These are phyloP conservation scores for Drosophila borborema DNA, from an alignment of 2,888 invertebrate genomes.

Conservation along the genomic window DNA sequence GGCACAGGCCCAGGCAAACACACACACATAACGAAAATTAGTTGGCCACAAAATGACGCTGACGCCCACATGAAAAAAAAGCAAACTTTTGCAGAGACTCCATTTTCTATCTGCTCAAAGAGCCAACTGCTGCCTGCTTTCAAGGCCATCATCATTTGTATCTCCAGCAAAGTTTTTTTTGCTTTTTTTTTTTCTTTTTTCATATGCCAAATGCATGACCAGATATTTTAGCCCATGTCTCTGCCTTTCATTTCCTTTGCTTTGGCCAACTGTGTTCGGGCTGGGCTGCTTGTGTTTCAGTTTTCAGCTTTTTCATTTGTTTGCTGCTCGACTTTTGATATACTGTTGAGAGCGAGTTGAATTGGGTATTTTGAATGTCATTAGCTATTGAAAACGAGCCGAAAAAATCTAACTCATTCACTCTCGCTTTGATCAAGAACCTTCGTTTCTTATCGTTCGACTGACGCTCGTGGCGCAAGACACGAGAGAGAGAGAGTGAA, in stretches of 20 bases:
- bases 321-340: background rate
- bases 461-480: too few species aligned
- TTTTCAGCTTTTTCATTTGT: conserved; percentile 11
- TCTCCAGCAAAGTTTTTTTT: conserved; percentile 42
- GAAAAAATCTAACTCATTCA: too few species aligned
- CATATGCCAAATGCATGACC: conserved; percentile 77
- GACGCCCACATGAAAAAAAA: conserved; percentile 41
- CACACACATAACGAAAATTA: conserved; percentile 38
- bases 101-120: conserved; percentile 17
- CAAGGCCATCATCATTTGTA: conserved; percentile 74
- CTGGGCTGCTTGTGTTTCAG: conserved; percentile 11
- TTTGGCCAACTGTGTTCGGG: conserved; percentile 7
- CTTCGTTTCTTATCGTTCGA: too few species aligned
- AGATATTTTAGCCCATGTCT: conserved; percentile 52
- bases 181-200: background rate
- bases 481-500: too few species aligned
- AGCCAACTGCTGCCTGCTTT: conserved; percentile 31
- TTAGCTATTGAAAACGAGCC: too few species aligned
- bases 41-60: conserved; percentile 33
- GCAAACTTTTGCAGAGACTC: conserved; percentile 13
- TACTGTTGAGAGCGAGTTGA: background rate
- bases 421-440: too few species aligned
- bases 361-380: background rate
- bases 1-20: background rate
- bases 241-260: background rate